Evolutionary conservation across 2,888 invertebrate genomes (phyloP), one percentile per base, ranked within the genome.

Genomic region (Lamellibrachia columna): DNA sequence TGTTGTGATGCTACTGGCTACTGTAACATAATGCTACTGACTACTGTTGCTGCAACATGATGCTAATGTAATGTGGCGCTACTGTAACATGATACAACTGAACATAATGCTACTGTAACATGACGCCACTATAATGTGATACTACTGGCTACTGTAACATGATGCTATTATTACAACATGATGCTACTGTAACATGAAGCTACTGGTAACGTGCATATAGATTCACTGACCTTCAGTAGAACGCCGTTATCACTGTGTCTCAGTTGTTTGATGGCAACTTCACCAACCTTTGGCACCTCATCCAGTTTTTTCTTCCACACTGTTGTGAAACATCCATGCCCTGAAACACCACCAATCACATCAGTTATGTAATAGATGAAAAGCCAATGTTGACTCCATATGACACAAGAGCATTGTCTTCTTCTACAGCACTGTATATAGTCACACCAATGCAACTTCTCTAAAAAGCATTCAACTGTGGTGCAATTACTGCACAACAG

Each of bases 281-380:
- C 93, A 53, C 90, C 90, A 52, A 92, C 92, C 53, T 53, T 90
- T 22, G 55, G 60, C 58, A 92, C 93, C 55, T 92, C 91, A 22
- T 92, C 91, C 90, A 90, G 92, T 55, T 91, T 93, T 22, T 92
- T 92, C 75, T 92, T 93, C 55, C 53, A 92, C 53, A 93, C 92
- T 55, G 93, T 91, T 9, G 93, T 93, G 60, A 93, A 93, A 55
- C 75, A 90, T 7, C 93, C 93, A 28, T 92, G 40, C 91, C 90
- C 93, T 93, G 92, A n/a, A 90, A 91, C 75, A 52, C 7, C 22
- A 75, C 75, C 15, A 75, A 75, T 75, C n/a, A 75, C 58, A 58
- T 15, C 40, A 1, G 15, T 7, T 58, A 58, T 15, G 7, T 58
- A 40, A 40, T 8, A 58, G 58, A 58, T 11, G 58, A 58, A 58